Evolutionary conservation across 2,797 vertebrate genomes (phyloP), one percentile per base, ranked within the genome.

Genomic region (Arrhamphus sclerolepis): DNA sequence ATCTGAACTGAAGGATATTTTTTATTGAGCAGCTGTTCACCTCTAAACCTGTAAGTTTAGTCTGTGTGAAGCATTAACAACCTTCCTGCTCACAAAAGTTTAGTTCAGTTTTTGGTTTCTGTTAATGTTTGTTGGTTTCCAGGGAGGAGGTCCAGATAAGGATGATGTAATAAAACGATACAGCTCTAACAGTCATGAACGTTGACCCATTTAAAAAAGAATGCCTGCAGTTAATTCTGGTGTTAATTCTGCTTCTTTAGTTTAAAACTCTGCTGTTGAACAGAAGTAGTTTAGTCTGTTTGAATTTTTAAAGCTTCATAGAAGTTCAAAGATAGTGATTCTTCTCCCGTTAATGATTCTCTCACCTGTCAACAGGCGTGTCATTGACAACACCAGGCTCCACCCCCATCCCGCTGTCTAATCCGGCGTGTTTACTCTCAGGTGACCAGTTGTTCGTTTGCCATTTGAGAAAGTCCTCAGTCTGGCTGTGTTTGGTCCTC

Each of bases 291-390:
- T 6, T 3, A 7, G 28, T 26, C 28, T 3, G 6, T 29, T 3
- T 4, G 1, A 7, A 7, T 29, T 7, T 29, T 6, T 0, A 46
- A 8, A 48, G 51, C 59, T 51, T 39, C 10, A 56, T 56, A 8
- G 64, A 64, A 47, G 77, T 66, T 62, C 41, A 66, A n/a, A n/a
- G 43, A 61, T 58, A 5, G 48, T 2, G 21, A 46, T 51, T 57
- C 34, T 16, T 18, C 41, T 70, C 20, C 5, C 0, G 81, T 87
- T 87, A 89, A 89, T 89, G 56, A 89, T 89, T 86, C 20, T 20
- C 73, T 80, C 73, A 75, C 60, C 84, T 84, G 85, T 79, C 78
- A 78, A 81, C 79, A 80, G 48, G n/a, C 55, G 7, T 16, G 2
- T 41, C 62, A 38, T 29, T 62, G 66, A 72, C 68, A 8, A 42